Conservation (phyloP, 2,888 invertebrate genomes). For the Dromius quadrimaculatus region DNA sequence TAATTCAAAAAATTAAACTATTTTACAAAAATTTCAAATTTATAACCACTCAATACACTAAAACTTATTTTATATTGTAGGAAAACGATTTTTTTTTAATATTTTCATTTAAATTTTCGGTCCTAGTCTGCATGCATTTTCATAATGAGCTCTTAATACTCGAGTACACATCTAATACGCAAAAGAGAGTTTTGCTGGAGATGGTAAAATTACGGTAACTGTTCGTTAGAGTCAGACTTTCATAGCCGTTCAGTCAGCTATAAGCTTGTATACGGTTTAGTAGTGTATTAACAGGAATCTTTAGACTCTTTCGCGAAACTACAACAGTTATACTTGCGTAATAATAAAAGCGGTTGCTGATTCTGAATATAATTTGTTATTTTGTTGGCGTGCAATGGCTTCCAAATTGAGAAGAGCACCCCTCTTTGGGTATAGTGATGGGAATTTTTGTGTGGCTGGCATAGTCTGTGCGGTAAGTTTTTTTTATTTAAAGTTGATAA, state of each 20-base stretch:
- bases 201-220: background rate
- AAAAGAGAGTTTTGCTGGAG: conserved; percentile 10
- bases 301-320: background rate
- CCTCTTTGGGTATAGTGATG: conserved; percentile 57
- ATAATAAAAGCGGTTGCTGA: conserved; percentile 40
- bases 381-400: conserved; percentile 60
- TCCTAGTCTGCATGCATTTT: too few relatives aligned
- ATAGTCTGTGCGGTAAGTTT: conserved; percentile 41
- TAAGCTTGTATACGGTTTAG: background rate
- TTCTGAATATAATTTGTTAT: conserved; percentile 37
- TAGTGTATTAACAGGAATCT: background rate
- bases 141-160: background rate
- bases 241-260: background rate
- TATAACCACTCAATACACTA: too few relatives aligned
- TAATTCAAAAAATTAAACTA: too few relatives aligned
- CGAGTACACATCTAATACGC: conserved; percentile 35
- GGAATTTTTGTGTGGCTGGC: conserved; percentile 43
- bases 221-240: background rate
- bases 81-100: too few relatives aligned
- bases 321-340: conserved; percentile 50
- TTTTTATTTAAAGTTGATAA: too few relatives aligned
- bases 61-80: too few relatives aligned
- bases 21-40: too few relatives aligned
- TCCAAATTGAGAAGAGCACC: conserved; percentile 66
- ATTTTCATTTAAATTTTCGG: too few relatives aligned